Base-by-base conservation (phyloP, 2,888 invertebrate genomes). In the Acrocera orbiculus region DNA sequence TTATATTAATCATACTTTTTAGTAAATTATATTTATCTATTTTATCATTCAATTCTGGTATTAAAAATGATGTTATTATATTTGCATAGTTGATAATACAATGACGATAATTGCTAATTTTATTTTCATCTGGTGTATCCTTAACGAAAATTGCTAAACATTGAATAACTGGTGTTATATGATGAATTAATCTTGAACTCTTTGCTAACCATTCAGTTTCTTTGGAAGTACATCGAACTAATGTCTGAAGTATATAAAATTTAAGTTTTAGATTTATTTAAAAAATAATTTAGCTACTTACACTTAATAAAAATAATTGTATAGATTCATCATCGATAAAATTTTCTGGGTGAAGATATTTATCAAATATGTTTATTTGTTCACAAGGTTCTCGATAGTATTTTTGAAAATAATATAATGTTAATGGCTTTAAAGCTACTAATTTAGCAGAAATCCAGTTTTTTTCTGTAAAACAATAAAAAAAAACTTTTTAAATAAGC, bases 351-450 rank as follows among this genome's bases (percentile, higher is more conserved):
- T 49, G 48, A 10, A 54, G 38, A 38, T 50, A 54, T 19, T 46
- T 43, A 37, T 53, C 52, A 33, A 54, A 53, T 15, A 43, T 45
- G 14, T 46, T 46, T 1, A 46, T 40, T 29, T 38, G 36, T 30
- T 49, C 47, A 25, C 46, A 44, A 3, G 46, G 40, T 9, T 37
- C 32, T 17, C 48, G 30, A 1, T 48, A 44, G 30, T 47, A 48
- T 35, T 47, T 51, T 45, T 54, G 53, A 27, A 53, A 54, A 34
- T 54, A 54, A 41, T 50, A 54, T 36, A 47, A 49, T 2, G 52
- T 53, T 2, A 49, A 35, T 8, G 47, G 48, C 9, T 46, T 46
- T 30, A 44, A 49, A 1, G 42, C 39, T 16, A 46, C 44, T 1
- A 46, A 46, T 42, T 50, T 50, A 5, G 45, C 42, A 7, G 23